Evolutionary conservation across 2,797 vertebrate species (phyloP), one percentile per base, ranked within the genome.

Genomic region (Carapus acus): DNA sequence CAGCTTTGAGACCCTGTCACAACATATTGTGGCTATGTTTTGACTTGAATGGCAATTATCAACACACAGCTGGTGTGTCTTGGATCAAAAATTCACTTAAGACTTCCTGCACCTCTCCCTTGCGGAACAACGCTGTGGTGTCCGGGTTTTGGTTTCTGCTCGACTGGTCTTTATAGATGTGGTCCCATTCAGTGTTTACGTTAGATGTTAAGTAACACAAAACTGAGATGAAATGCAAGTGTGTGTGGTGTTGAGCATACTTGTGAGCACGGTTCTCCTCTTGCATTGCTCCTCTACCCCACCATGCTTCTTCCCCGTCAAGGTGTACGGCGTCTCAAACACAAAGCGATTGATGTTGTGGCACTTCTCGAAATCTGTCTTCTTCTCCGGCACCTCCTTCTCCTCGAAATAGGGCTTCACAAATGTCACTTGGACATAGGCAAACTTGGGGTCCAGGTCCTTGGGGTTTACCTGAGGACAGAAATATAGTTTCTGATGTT

Each of bases 281-380:
- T 97, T 98, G 85, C 96, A 99, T 54, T 99, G 96, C 48, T 99
- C 95, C 79, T 96, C 94, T 63, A 99, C 87, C 0, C 85, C 91
- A 6, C 96, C 95, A 8, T 97, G 96, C 21, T 96, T 99, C 75
- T 97, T 97, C 23, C 95, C 96, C 1, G 91, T 88, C 62, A 97
- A 85, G 8, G 95, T 98, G 71, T 97, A 99, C 0, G 96, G 96
- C 0, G 94, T 93, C 86, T 99, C 96, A 21, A 98, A 98, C 33
- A 97, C 92, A 52, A 99, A 99, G 77, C 88, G 91, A 43, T 49
- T 90, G 66, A 98, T 91, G 76, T 97, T 97, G 79, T 98, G 94
- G 68, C 89, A 93, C 81, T 91, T 95, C 82, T 98, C 94, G 21
- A 97, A 97, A 66, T 92, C 90, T 0, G 92, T 97, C 74, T 90